Conservation (phyloP, 2,113 vertebrate genomes). For the Chaenogobius annularis region DNA sequence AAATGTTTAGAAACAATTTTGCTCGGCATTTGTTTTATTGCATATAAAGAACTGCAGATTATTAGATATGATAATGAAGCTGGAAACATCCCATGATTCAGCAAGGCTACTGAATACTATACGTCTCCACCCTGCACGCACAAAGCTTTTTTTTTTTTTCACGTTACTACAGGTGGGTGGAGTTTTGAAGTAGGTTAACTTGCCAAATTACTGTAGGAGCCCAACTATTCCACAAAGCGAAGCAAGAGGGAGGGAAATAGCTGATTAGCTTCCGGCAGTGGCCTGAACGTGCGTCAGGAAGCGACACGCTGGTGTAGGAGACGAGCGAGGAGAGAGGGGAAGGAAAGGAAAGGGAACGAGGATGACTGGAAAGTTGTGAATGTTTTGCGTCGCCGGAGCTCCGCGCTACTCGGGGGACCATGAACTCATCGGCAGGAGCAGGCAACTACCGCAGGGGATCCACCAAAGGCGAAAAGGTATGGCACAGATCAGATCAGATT, state of each 20-base stretch:
- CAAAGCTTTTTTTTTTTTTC: background rate
- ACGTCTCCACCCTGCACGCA: background rate
- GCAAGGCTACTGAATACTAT: too few relatives aligned
- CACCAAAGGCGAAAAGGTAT: conserved; percentile 69
- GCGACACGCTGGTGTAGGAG: background rate
- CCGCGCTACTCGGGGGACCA: conserved; percentile 43
- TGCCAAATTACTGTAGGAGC: too few relatives aligned
- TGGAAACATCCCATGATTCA: background rate
- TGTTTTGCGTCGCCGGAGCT: conserved; percentile 33
- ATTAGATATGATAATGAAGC: background rate
- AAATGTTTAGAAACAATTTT: background rate
- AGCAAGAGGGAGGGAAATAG: background rate
- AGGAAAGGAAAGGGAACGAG: background rate
- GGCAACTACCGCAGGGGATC: conserved; percentile 74
- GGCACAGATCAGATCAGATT: background rate
- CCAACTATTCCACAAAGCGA: background rate
- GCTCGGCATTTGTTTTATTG: background rate
- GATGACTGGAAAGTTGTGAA: conserved; percentile 29
- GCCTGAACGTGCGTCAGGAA: background rate
- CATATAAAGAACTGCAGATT: background rate
- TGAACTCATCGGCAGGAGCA: conserved; percentile 78
- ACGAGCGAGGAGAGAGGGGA: background rate
- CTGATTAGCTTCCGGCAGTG: background rate
- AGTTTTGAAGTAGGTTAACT: background rate
- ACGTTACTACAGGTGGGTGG: background rate